Evolutionary conservation across 2,797 vertebrate species (phyloP).

Genomic region (Chromis chromis): DNA sequence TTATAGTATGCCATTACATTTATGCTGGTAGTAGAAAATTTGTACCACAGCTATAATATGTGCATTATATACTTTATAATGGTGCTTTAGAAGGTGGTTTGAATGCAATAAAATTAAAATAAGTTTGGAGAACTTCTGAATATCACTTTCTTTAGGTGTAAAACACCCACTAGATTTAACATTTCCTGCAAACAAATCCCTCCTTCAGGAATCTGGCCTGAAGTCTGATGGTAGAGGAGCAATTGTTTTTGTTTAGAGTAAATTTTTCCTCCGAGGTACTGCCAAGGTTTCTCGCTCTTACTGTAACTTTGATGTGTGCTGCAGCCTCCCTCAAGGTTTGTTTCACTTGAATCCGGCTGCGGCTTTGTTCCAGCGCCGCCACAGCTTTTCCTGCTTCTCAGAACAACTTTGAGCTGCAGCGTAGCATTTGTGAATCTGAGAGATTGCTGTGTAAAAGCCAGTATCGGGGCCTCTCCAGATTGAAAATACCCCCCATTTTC

Average conservation of each 20-base stretch:
- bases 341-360: slow-evolving; percentile 47
- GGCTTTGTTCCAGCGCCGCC: slow-evolving; percentile 59
- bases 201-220: slow-evolving; percentile 57
- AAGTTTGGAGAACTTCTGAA: slow-evolving; percentile 27
- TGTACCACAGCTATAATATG: not conserved
- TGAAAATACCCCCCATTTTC: slow-evolving; percentile 1
- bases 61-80: not conserved
- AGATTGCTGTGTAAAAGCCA: slow-evolving; percentile 42
- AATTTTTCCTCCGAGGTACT: slow-evolving; percentile 61
- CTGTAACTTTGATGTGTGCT: slow-evolving; percentile 67
- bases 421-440: slow-evolving; percentile 47
- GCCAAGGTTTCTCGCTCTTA: slow-evolving; percentile 44
- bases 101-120: not conserved
- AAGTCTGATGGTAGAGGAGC: slow-evolving; percentile 49
- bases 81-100: not conserved
- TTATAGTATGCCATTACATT: not conserved
- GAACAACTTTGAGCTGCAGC: slow-evolving; percentile 46
- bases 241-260: slow-evolving; percentile 68
- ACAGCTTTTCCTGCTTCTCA: slow-evolving; percentile 31
- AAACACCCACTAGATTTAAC: slow-evolving; percentile 43
- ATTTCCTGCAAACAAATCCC: slow-evolving; percentile 45
- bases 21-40: not conserved
- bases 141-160: slow-evolving; percentile 10
- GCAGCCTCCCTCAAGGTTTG: slow-evolving; percentile 60
- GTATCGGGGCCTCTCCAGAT: slow-evolving; percentile 49